Evolutionary conservation across 2,797 vertebrate species (phyloP).

Genomic region (Hypotaenidia philippensis): DNA sequence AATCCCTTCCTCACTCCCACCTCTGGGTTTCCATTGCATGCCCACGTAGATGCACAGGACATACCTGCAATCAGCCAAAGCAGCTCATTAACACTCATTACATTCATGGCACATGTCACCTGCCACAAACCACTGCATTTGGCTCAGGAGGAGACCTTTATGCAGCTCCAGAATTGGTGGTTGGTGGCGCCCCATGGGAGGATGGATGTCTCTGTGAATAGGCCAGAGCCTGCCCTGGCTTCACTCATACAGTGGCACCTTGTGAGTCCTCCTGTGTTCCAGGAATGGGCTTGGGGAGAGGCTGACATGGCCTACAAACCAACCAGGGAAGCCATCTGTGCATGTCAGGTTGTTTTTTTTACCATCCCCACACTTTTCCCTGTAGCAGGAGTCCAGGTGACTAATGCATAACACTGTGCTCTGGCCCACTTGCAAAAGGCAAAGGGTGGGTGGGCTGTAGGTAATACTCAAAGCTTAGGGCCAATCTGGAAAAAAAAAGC

Average conservation of each 20-base stretch:
- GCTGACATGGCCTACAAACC: background rate
- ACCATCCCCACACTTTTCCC: background rate
- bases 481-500: background rate
- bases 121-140: background rate
- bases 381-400: background rate
- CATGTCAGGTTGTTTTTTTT: background rate
- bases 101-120: background rate
- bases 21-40: accelerated
- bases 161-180: background rate
- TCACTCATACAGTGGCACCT: background rate
- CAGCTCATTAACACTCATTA: background rate
- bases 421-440: background rate
- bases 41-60: background rate
- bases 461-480: accelerated
- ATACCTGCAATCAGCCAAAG: background rate
- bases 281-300: background rate
- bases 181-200: background rate
- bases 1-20: accelerated
- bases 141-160: background rate
- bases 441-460: too few species aligned
- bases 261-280: background rate
- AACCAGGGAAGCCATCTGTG: background rate
- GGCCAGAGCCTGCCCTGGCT: background rate
- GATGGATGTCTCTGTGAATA: accelerated
- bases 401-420: background rate